phyloP scores from a whole-genome alignment of 2,797 vertebrate genomes.

The Tangara arthus region DNA sequence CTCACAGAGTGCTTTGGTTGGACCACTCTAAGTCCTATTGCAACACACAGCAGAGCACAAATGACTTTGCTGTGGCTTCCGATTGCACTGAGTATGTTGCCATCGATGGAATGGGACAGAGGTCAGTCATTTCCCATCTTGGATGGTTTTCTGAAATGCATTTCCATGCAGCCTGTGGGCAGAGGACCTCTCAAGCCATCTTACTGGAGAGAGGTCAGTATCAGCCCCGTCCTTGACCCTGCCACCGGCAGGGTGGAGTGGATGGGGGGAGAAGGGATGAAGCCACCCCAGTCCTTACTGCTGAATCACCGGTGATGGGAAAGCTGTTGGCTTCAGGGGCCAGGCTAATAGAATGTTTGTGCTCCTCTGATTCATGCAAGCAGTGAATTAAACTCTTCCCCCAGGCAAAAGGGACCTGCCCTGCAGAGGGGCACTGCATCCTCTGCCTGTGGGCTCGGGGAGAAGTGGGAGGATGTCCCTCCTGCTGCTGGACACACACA shows the following conservation, averaged over 20 bases:
- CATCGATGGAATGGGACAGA: background rate
- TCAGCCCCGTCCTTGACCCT: background rate
- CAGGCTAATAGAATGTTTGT: background rate
- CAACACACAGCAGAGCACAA: background rate
- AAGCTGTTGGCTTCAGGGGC: background rate
- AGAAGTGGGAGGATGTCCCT: background rate
- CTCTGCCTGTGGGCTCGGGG: background rate
- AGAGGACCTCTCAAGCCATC: background rate
- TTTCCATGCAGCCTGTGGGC: background rate
- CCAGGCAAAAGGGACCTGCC: background rate
- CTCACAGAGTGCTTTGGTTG: background rate
- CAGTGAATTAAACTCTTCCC: background rate
- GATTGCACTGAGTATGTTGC: background rate
- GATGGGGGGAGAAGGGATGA: background rate
- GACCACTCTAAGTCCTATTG: background rate
- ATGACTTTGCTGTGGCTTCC: background rate
- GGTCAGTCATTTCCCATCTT: background rate
- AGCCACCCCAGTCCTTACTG: background rate
- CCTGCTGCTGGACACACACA: background rate
- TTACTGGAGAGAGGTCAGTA: background rate
- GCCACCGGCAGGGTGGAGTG: accelerated
- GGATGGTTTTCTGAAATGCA: background rate
- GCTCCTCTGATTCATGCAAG: background rate
- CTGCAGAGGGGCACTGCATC: background rate
- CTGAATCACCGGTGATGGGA: background rate